These are phyloP conservation scores for Polypterus senegalus DNA, from an alignment of 2,113 vertebrate species.

Conservation along the genomic window DNA sequence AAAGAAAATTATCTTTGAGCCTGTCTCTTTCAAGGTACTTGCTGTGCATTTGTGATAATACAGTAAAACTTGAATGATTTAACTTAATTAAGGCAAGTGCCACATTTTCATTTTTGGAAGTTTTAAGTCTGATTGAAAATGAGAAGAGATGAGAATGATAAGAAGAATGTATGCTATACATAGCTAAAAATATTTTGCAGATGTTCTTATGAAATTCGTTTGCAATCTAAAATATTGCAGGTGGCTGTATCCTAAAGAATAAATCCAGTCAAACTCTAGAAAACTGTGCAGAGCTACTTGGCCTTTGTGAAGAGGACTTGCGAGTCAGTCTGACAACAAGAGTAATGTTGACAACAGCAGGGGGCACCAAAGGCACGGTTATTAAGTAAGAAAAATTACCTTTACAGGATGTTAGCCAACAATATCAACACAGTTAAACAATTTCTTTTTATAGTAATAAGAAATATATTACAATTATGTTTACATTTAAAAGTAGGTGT, in stretches of 20 bases:
- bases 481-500: too few species aligned
- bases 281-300: slow-evolving; percentile 74
- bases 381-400: slow-evolving; percentile 71
- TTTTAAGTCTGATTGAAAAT: neutral
- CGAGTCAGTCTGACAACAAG: slow-evolving; percentile 81
- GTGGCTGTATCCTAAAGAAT: slow-evolving; percentile 74
- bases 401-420: too few species aligned
- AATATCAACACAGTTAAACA: too few species aligned
- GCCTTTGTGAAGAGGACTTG: slow-evolving; percentile 79
- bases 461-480: too few species aligned
- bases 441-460: too few species aligned
- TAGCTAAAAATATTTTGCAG: neutral
- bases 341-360: slow-evolving; percentile 92
- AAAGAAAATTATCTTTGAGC: too few species aligned
- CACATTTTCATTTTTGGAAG: too few species aligned
- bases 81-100: too few species aligned
- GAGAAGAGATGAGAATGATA: neutral
- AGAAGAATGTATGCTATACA: neutral
- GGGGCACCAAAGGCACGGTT: slow-evolving; percentile 87
- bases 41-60: too few species aligned
- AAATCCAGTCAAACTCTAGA: slow-evolving; percentile 64
- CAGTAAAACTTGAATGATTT: too few species aligned
- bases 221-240: slow-evolving; percentile 33
- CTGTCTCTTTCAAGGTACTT: too few species aligned
- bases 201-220: neutral